Percentiles rank a stretch among this genome's conserved stretches.
Conservation (phyloP, 2,113 vertebrate species). For the Alethe castanea region DNA sequence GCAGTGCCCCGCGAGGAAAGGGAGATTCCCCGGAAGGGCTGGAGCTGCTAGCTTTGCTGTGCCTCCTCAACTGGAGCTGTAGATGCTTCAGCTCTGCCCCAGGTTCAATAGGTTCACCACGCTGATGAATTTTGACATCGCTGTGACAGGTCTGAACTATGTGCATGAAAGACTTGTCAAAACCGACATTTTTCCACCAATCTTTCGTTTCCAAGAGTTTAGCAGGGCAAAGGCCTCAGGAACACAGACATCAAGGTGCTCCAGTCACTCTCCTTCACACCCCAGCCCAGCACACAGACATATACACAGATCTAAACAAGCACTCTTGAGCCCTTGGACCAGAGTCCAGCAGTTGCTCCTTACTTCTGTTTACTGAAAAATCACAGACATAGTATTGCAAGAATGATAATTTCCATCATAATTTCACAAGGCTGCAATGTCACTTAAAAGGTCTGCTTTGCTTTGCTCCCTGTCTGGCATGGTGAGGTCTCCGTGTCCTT, state of each 20-base stretch:
- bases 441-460: background rate
- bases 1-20: background rate
- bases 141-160: background rate
- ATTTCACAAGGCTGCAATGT: rapidly evolving
- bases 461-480: background rate
- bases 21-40: background rate
- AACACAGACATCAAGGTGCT: background rate
- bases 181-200: background rate
- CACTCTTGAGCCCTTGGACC: background rate
- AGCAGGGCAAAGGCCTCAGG: background rate
- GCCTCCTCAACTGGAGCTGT: background rate
- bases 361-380: background rate
- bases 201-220: background rate
- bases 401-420: background rate
- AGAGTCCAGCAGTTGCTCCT: background rate
- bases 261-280: background rate
- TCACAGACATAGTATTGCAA: background rate
- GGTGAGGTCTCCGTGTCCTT: rapidly evolving
- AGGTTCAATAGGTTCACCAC: background rate
- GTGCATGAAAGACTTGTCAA: background rate
- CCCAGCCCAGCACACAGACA: background rate
- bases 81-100: background rate
- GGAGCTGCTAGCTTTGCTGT: background rate
- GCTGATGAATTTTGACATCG: background rate
- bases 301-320: background rate